Evolutionary conservation across 2,888 invertebrate genomes (phyloP), one percentile per base, ranked within the genome.

Genomic region (Catocala nupta): DNA sequence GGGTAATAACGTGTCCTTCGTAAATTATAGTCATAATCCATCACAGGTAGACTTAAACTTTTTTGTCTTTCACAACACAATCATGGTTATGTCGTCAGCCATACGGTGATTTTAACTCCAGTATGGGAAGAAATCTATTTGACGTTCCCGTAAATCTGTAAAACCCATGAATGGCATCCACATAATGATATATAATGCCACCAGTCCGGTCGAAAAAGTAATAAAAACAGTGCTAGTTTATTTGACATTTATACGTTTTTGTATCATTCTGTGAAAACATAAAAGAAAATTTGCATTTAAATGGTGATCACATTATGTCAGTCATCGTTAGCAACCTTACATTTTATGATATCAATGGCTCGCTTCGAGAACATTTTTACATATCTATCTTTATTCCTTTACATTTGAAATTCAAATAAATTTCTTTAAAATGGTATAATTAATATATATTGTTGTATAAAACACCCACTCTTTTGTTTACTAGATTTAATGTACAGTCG

Each of bases 181-280:
- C 39, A 44, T 36, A 53, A 53, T 53, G 53, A 53, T 57, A 57
- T 57, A 58, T 57, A 43, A 53, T 54, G 49, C 16, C 25, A 9
- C 25, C 34, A 60, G 44, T 12, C 5, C 36, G 44, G 50, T 59
- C 33, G 11, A 62, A 49, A 39, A 12, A 52, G 36, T 58, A 54
- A 68, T 66, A 71, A 68, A 65, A 65, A 55, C 63, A 48, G 61
- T 67, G 55, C 55, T 68, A 66, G 63, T 73, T 73, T 75, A 78
- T 75, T 52, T 55, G 71, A 69, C 64, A 43, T 71, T 66, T 68
- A 68, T 68, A 49, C 55, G 36, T 54, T 72, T 69, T 67, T 55
- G 52, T 68, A 63, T 71, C 61, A 60, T 57, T 59, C 63, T 71
- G 43, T 55, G 43, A 59, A 62, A 64, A 43, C 9, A 63, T 66